These are phyloP conservation scores for Grammomys surdaster DNA, from an alignment of 2,113 vertebrate species.

Conservation along the genomic window DNA sequence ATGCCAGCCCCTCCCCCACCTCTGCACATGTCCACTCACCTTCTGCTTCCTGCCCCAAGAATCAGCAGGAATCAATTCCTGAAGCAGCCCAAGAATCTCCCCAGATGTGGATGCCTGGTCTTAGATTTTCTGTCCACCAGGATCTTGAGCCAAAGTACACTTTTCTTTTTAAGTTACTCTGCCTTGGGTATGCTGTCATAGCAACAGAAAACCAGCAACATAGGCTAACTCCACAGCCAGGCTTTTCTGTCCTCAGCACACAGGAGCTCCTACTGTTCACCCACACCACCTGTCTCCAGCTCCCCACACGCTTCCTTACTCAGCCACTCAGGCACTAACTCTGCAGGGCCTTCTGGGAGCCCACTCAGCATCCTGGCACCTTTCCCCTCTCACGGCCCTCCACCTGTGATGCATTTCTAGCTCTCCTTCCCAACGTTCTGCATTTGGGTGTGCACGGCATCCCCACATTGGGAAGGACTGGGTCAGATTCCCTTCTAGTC, in stretches of 20 bases:
- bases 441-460: accelerated
- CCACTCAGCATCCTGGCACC: neutral
- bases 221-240: neutral
- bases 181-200: neutral
- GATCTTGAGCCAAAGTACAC: neutral
- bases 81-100: neutral
- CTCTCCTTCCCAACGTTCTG: neutral
- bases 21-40: neutral
- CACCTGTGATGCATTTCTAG: neutral
- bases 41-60: neutral
- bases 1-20: neutral
- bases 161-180: neutral
- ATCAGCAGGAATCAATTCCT: neutral
- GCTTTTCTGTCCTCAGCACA: neutral
- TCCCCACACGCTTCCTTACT: neutral
- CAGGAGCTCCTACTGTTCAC: neutral
- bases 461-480: neutral
- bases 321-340: neutral
- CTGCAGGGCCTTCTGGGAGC: neutral
- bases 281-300: neutral
- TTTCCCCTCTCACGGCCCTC: neutral
- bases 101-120: neutral
- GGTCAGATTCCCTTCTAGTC: neutral
- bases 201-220: constrained; percentile 6
- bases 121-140: neutral